Percentiles rank a stretch among this genome's conserved stretches.
These are phyloP conservation scores for Xenus cinereus DNA, from an alignment of 2,113 vertebrate species.

Conservation along the genomic window DNA sequence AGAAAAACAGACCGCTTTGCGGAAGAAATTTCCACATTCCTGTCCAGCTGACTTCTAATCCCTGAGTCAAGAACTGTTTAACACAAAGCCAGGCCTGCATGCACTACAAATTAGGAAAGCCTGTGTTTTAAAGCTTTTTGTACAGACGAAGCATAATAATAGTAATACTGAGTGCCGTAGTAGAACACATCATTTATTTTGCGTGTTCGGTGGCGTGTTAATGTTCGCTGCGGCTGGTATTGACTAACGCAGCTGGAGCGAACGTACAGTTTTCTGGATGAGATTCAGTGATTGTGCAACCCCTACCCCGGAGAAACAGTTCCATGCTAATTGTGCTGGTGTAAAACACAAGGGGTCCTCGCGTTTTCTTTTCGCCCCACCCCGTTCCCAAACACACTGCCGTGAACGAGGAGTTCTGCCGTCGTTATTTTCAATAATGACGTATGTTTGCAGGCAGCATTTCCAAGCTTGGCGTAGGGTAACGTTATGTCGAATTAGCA, in stretches of 20 bases:
- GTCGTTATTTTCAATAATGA: neutral
- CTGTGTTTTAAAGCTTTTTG: neutral
- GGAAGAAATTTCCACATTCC: neutral
- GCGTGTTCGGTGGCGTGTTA: neutral
- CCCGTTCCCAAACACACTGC: neutral
- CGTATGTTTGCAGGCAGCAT: neutral
- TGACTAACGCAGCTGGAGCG: neutral
- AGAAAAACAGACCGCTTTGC: neutral
- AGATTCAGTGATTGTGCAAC: neutral
- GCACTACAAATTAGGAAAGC: neutral
- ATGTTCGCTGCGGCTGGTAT: neutral
- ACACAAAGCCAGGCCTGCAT: neutral
- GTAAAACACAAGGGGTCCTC: neutral
- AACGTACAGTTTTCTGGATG: neutral
- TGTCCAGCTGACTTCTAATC: conserved; percentile 6
- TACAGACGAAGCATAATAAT: neutral
- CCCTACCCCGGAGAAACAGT: neutral
- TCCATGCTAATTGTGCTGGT: neutral
- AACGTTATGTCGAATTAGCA: neutral
- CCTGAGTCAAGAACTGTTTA: neutral
- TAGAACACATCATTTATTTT: neutral
- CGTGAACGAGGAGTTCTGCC: neutral
- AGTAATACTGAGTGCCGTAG: neutral
- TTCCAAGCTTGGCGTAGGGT: neutral
- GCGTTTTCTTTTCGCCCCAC: neutral